Evolutionary conservation across 2,888 invertebrate genomes (phyloP).

Genomic region (Cataglyphis livida): DNA sequence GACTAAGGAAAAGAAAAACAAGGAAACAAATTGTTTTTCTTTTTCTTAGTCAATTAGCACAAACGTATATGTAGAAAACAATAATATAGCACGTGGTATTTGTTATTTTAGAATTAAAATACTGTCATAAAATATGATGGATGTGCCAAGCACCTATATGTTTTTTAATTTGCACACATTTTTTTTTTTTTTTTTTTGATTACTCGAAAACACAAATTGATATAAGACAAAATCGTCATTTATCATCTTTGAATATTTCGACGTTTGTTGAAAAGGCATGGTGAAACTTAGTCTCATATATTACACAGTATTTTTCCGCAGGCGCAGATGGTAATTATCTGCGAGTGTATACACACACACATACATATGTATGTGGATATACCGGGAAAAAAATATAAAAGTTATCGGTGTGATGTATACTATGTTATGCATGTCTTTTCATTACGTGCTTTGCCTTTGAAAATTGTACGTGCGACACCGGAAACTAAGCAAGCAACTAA

Average conservation of each 20-base stretch:
- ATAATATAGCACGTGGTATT: not conserved
- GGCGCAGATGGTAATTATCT: constrained; percentile 29
- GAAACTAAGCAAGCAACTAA: constrained; percentile 23
- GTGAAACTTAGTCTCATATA: not conserved
- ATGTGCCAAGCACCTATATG: not conserved
- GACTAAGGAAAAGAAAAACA: not conserved
- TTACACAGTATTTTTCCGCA: constrained; percentile 31
- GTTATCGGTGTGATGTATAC: constrained; percentile 32
- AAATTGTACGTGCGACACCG: constrained; percentile 46
- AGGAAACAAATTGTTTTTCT: not conserved
- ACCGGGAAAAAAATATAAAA: constrained; percentile 32
- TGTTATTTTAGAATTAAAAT: not conserved
- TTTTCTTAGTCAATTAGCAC: not conserved
- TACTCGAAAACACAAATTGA: not conserved
- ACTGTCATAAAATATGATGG: not conserved
- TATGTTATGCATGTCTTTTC: constrained; percentile 33
- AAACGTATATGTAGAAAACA: not conserved
- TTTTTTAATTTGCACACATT: not conserved
- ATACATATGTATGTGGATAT: not conserved
- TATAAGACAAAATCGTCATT: not conserved
- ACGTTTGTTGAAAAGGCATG: not conserved
- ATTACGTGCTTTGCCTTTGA: constrained; percentile 31
- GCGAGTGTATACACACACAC: not conserved
- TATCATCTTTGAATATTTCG: not conserved
- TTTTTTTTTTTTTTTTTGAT: not conserved